phyloP scores from a whole-genome alignment of 2,797 vertebrate species.

The Aldrovandia affinis region DNA sequence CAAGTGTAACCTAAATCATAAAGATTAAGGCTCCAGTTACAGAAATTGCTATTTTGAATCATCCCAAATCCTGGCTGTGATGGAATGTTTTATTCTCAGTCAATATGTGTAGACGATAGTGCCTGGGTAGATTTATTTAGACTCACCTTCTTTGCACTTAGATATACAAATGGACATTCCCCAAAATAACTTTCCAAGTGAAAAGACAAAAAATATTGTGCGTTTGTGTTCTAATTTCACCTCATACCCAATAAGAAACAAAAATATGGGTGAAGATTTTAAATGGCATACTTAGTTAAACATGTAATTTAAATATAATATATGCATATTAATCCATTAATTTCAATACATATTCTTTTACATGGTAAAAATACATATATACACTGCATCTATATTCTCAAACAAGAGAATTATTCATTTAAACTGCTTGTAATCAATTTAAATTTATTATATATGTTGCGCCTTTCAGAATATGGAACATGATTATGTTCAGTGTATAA shows the following conservation, averaged over 20 bases:
- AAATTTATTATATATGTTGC: not conserved
- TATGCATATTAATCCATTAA: not conserved
- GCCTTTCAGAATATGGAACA: not conserved
- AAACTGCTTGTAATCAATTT: not conserved
- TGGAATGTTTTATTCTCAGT: not conserved
- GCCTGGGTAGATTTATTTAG: not conserved
- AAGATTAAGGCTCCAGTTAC: not conserved
- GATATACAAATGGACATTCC: not conserved
- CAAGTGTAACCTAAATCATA: not conserved
- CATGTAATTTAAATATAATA: not conserved
- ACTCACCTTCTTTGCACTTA: not conserved
- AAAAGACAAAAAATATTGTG: not conserved
- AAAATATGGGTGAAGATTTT: too few relatives aligned
- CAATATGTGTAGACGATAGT: not conserved
- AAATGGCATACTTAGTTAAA: too few relatives aligned
- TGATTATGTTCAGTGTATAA: slow-evolving; percentile 11
- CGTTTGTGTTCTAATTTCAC: too few relatives aligned
- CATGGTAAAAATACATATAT: not conserved
- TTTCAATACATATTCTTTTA: not conserved
- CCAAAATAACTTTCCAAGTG: not conserved
- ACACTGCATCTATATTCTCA: not conserved
- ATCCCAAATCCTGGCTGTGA: not conserved
- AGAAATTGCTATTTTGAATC: not conserved
- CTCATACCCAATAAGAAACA: not conserved
- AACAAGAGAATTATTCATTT: not conserved